A percentile compares a stretch with the other conserved stretches of the same genome.
phyloP scores from a whole-genome alignment of 2,797 vertebrate genomes.

The Decapterus maruadsi region DNA sequence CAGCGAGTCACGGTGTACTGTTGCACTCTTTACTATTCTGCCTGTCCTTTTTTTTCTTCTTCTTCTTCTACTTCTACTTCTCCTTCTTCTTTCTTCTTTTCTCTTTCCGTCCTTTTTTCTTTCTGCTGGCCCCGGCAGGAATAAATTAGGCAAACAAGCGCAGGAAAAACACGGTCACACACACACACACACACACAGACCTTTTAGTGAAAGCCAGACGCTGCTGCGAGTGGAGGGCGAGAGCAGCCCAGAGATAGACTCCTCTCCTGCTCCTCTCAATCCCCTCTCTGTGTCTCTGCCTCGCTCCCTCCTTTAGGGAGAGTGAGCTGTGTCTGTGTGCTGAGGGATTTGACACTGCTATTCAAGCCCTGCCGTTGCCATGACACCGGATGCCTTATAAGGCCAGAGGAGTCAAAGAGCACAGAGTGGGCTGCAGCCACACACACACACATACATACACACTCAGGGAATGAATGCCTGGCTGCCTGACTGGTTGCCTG shows the following conservation, averaged over 20 bases:
- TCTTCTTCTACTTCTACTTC: neutral
- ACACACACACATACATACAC: conserved; percentile 57
- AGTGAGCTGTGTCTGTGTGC: conserved; percentile 86
- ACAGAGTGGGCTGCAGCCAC: conserved; percentile 83
- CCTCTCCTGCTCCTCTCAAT: conserved; percentile 70
- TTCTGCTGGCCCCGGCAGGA: conserved; percentile 62
- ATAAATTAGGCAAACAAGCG: conserved; percentile 81
- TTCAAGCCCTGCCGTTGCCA: conserved; percentile 92
- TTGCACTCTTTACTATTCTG: conserved; percentile 74
- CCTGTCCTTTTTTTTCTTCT: conserved; percentile 28
- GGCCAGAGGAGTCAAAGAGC: conserved; percentile 92
- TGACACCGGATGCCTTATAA: conserved; percentile 91
- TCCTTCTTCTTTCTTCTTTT: neutral
- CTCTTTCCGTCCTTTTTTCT: conserved; percentile 31
- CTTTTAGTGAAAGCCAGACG: conserved; percentile 73
- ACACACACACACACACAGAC: conserved; percentile 16
- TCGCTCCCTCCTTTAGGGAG: conserved; percentile 79
- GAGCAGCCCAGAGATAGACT: conserved; percentile 79
- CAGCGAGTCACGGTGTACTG: conserved; percentile 74
- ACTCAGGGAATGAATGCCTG: conserved; percentile 82
- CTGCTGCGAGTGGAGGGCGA: conserved; percentile 64
- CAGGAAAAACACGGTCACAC: conserved; percentile 71
- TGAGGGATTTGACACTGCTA: conserved; percentile 92
- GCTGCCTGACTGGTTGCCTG: conserved; percentile 73
- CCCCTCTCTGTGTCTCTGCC: conserved; percentile 61